Evolutionary conservation across 2,888 invertebrate genomes (phyloP).

Genomic region (Apomyelois bistriatella): DNA sequence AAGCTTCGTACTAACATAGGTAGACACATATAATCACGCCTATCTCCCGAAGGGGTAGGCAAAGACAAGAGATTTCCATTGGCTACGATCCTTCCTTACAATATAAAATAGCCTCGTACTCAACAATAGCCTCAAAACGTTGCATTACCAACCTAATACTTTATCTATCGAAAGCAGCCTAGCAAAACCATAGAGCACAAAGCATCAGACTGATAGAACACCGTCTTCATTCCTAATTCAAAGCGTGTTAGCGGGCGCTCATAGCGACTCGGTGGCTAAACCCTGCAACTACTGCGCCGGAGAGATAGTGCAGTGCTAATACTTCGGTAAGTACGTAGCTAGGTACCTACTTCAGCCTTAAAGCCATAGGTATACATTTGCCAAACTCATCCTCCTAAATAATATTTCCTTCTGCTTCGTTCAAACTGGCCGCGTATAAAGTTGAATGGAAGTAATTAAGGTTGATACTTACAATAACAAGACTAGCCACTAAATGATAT

Average conservation of each 20-base stretch:
- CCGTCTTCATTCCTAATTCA: conserved; percentile 23
- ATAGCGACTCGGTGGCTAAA: conserved; percentile 6
- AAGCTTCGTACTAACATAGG: background rate
- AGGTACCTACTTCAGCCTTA: conserved; percentile 12
- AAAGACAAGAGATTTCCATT: no score
- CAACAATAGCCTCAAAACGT: no score
- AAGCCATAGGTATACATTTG: background rate
- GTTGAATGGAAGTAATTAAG: no score
- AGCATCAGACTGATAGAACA: conserved; percentile 12
- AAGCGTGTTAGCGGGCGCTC: conserved; percentile 6
- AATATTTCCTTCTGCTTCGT: background rate
- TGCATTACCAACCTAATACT: background rate
- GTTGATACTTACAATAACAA: no score
- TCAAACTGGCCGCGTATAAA: no score
- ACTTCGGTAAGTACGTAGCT: conserved; percentile 30
- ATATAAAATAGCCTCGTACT: no score
- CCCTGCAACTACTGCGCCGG: conserved; percentile 26
- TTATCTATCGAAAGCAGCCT: conserved; percentile 7
- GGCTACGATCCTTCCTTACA: no score
- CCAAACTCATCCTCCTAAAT: background rate
- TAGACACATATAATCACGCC: no score
- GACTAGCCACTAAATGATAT: no score
- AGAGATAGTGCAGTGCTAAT: conserved; percentile 40
- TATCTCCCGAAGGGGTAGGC: no score
- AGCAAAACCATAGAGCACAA: conserved; percentile 8